Evolutionary conservation across 35 echinoderm and acorn worm genomes (phyloP).

Genomic region (Ptychodera flava): DNA sequence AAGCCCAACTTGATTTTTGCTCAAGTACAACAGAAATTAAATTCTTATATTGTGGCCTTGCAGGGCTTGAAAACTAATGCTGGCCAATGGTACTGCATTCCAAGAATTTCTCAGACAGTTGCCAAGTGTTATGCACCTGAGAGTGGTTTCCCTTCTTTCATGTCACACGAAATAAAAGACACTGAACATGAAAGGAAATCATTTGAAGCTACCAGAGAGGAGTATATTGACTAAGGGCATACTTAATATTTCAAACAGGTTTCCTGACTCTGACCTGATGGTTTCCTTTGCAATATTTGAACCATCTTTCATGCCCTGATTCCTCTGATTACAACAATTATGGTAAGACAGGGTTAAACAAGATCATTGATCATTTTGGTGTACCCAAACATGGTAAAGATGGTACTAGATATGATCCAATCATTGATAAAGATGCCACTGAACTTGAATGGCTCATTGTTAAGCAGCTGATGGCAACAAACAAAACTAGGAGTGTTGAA

Average conservation of each 20-base stretch:
- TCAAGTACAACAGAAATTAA: background rate
- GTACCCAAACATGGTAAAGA: background rate
- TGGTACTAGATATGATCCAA: background rate
- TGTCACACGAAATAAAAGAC: background rate
- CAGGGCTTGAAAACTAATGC: background rate
- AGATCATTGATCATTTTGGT: background rate
- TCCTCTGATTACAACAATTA: too few relatives aligned
- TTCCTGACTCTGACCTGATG: background rate
- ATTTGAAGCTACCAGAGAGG: background rate
- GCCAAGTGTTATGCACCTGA: background rate
- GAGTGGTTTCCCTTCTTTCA: background rate
- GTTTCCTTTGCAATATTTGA: background rate
- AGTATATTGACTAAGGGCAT: background rate
- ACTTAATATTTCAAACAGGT: background rate
- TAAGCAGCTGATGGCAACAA: background rate
- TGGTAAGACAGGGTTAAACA: background rate
- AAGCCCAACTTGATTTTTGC: background rate
- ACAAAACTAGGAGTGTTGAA: background rate
- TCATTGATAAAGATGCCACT: background rate
- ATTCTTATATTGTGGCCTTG: background rate
- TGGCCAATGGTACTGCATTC: background rate
- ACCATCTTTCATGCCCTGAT: background rate
- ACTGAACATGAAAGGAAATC: background rate
- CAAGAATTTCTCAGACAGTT: background rate
- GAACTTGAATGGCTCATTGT: background rate